Conservation (phyloP, 2,888 invertebrate genomes). For the Exephanes ischioxanthus region DNA sequence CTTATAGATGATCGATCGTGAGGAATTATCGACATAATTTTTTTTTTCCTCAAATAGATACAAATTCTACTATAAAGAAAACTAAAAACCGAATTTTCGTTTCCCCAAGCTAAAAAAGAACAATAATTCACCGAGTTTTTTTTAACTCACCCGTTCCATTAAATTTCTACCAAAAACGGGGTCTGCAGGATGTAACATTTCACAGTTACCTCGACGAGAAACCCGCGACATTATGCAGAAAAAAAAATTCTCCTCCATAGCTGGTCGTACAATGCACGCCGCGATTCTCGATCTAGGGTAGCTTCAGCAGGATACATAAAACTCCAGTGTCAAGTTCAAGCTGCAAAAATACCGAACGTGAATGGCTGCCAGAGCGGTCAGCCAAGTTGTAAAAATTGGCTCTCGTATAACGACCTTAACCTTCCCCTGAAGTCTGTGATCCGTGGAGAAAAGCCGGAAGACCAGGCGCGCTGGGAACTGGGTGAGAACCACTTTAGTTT, state of each 20-base stretch:
- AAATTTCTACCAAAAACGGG: too few species aligned
- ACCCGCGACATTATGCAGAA: too few species aligned
- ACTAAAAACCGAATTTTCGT: too few species aligned
- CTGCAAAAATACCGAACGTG: slow-evolving; percentile 38
- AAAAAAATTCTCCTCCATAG: not conserved
- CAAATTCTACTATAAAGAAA: too few species aligned
- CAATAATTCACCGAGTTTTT: too few species aligned
- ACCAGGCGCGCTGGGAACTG: not conserved
- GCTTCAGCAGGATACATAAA: slow-evolving; percentile 13
- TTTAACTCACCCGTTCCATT: too few species aligned
- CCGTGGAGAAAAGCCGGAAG: slow-evolving; percentile 5
- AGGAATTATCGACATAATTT: too few species aligned
- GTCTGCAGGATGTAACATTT: too few species aligned
- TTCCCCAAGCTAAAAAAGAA: too few species aligned
- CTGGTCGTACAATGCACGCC: not conserved
- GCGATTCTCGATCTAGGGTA: slow-evolving; percentile 5
- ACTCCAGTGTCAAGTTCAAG: slow-evolving; percentile 73
- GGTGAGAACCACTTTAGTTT: not conserved
- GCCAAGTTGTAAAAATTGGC: slow-evolving; percentile 79
- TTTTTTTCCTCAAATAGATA: too few species aligned
- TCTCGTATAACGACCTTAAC: slow-evolving; percentile 75
- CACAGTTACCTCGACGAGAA: too few species aligned
- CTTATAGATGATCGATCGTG: too few species aligned
- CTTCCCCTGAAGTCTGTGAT: slow-evolving; percentile 60
- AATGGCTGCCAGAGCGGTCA: slow-evolving; percentile 75